Conservation (phyloP, 2,113 vertebrate genomes). For the Puma concolor region DNA sequence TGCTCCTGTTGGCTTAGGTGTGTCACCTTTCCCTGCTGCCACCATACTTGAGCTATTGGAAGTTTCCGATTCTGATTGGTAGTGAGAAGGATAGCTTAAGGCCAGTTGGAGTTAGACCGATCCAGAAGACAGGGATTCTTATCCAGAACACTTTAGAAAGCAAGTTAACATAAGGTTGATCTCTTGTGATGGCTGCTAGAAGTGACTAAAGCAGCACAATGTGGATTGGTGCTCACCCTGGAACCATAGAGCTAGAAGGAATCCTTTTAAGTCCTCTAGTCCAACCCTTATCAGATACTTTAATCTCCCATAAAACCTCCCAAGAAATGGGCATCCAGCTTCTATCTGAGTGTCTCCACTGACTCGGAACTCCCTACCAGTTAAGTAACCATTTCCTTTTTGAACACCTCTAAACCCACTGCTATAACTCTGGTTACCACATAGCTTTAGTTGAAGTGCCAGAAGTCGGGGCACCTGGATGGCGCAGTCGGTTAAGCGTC, state of each 20-base stretch:
- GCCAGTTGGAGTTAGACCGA: conserved; percentile 16
- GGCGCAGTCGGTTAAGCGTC: no score
- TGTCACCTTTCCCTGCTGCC: conserved; percentile 38
- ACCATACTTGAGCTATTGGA: neutral
- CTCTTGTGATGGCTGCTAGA: neutral
- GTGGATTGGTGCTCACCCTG: neutral
- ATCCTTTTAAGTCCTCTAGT: conserved; percentile 20
- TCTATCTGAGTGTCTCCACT: conserved; percentile 1
- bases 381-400: conserved; percentile 60
- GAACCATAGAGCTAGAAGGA: neutral
- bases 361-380: conserved; percentile 7
- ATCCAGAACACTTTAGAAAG: conserved; percentile 13
- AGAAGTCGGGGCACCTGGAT: no score
- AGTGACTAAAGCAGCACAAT: neutral
- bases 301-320: neutral
- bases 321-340: conserved; percentile 13
- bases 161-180: neutral
- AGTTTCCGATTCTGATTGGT: neutral
- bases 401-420: conserved; percentile 3
- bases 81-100: conserved; percentile 40
- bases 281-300: neutral
- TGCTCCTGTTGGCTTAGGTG: conserved; percentile 28
- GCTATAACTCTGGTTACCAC: conserved; percentile 18
- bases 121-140: neutral
- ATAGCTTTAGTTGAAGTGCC: conserved; percentile 25